Evolutionary conservation across 2,113 vertebrate species (phyloP), one percentile per base, ranked within the genome.

Genomic region (Lycaon pictus): DNA sequence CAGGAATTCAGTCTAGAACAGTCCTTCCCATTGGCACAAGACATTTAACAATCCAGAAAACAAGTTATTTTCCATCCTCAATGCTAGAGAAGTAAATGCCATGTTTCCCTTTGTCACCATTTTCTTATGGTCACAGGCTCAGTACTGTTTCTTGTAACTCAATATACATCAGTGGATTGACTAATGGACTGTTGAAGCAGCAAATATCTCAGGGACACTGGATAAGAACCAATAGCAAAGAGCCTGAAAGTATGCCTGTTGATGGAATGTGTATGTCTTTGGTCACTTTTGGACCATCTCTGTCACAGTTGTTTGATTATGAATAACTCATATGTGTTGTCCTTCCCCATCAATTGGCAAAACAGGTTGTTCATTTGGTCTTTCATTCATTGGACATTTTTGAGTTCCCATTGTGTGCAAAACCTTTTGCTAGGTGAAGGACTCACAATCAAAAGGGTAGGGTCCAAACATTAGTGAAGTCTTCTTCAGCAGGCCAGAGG

Each of bases 1-100:
- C 10, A 94, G 43, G 43, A 96, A 96, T 92, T 93, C 93, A 88
- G 90, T 56, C 89, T 83, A 91, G 92, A 93, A 93, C 69, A 63
- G 88, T 88, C 25, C 32, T 87, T 90, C 37, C 87, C 65, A n/a
- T 77, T 65, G 53, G 43, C 67, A 95, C 19, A 81, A 92, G 74
- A 92, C 87, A 95, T 95, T 96, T 87, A 92, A 87, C 35, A 90
- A 83, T 15, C 43, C 58, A 84, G 80, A 90, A 93, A 95, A 84
- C 43, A 92, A 87, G 88, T 86, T 65, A 74, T 23, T 69, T 96
- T 74, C 10, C 77, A 74, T 87, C 37, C 7, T 82, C 29, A 86
- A 6, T 56, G 65, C 81, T 72, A 53, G 84, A 95, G 90, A 94
- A 86, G 37, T 63, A 94, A 97, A 95, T 56, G 23, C 12, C 67